Evolutionary conservation across 2,888 invertebrate genomes (phyloP), one percentile per base, ranked within the genome.

Genomic region (Habroteleia sp.): DNA sequence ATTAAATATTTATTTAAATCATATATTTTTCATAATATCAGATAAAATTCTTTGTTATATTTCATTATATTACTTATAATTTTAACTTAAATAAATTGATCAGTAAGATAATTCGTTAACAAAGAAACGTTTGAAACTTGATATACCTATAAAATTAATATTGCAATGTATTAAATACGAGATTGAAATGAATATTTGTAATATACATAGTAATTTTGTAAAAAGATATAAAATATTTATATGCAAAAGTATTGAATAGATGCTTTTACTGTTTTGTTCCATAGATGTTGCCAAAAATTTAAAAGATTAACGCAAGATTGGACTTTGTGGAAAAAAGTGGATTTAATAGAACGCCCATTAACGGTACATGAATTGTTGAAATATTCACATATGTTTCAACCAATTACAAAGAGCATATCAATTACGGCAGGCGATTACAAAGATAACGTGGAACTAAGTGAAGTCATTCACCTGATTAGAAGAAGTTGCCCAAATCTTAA

Each of bases 271-370:
- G 1, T 10, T 33, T 33, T 4, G 4, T 33, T 33, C 1, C 6
- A 11, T 83, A 92, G 91, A 78, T 89, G 90, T 0, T 91, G 91
- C 73, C 78, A 86, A 0, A 89, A 91, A 0, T 85, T 92, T 0
- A 89, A 88, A 3, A 79, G 85, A 1, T 75, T 92, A 0, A 86
- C 90, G 0, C 86, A 88, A 7, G 92, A 92, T 79, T 90, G 90
- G 29, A 89, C 91, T 0, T 87, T 92, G 0, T 92, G 92, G 92
- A 85, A 83, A 14, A 79, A 54, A 0, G 90, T 91, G 31, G 91
- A 91, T 77, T 89, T 90, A 0, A 85, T 90, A 10, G 76, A 56
- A 0, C 73, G 78, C n/a, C 42, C 87, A 72, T 25, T 87, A 80
- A 8, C 88, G 84, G 8, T 82, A 65, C 31, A 82, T 68, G 77